phyloP scores from a whole-genome alignment of 2,797 vertebrate genomes.

The Emys orbicularis region DNA sequence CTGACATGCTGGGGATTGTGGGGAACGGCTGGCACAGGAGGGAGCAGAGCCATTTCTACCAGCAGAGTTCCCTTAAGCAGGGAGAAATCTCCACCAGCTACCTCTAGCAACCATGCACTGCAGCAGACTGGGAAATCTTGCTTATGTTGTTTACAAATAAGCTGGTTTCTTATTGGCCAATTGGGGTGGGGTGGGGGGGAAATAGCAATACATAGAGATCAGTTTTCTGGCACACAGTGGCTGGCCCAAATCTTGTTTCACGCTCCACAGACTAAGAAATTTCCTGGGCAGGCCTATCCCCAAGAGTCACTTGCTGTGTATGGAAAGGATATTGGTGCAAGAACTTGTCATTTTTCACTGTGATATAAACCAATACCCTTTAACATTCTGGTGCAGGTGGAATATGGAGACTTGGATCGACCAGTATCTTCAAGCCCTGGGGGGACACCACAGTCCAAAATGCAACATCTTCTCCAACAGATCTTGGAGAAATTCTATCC shows the following conservation, averaged over 20 bases:
- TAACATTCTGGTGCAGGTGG: conserved; percentile 84
- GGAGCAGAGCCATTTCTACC: background rate
- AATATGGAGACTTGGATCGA: conserved; percentile 92
- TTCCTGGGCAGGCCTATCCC: background rate
- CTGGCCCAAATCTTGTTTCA: background rate
- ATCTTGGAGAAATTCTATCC: conserved; percentile 94
- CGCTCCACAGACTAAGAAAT: background rate
- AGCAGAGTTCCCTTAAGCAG: background rate
- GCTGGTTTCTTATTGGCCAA: background rate
- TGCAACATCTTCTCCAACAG: conserved; percentile 91
- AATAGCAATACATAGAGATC: background rate
- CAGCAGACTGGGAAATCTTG: background rate
- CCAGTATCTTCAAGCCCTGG: conserved; percentile 80
- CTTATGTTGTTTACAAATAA: background rate
- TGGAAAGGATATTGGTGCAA: background rate
- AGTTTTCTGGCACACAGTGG: background rate
- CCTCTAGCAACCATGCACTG: background rate
- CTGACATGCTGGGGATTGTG: background rate
- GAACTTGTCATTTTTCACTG: background rate
- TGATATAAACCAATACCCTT: background rate
- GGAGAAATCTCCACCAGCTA: background rate
- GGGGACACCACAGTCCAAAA: conserved; percentile 83
- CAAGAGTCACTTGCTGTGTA: background rate
- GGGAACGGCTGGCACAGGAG: background rate
- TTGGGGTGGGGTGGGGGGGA: background rate